Evolutionary conservation across 2,888 invertebrate species (phyloP), one percentile per base, ranked within the genome.

Genomic region (Salticus scenicus): DNA sequence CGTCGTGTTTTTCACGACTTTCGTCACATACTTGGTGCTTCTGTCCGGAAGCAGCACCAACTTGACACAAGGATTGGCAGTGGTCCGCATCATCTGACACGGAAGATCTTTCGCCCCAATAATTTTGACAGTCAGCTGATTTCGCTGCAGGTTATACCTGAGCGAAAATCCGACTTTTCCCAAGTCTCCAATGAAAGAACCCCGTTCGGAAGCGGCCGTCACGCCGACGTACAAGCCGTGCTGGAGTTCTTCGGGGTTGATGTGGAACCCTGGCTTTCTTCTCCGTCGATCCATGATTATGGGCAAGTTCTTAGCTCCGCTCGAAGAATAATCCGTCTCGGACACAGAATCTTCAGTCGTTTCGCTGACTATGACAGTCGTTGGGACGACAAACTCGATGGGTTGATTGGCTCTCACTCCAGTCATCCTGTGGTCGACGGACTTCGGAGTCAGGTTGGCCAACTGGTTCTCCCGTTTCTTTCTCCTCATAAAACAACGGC

Each of bases 1-100:
- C 8, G 90, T 85, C 0, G 90, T 90, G 87, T 90, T 90, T 79
- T 89, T 89, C 31, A 89, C 89, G 8, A 90, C 89, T 88, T 90
- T 90, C 8, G 91, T 90, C 24, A 89, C 89, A 37, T 89, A 89
- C 75, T 89, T 90, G 1, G 89, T 89, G 27, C 88, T 86, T 78
- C 91, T 91, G 51, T 91, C 91, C 7, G 91, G 91, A n/a, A 91
- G 87, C 1, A 91, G 88, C 67, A 89, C 90, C 5, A 91, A 77
- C 81, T 90, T 91, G 0, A 91, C 91, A 74, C 90, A 91, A 0
- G 91, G 91, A 88, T 91, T 91, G 7, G 88, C 86, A 2, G 82
- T 69, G 12, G 77, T 82, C 30, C 80, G 85, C n/a, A 84, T 37
- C 30, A 87, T 74, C 79, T 89, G 31, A 89, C 91, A 75, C 90